Conservation (phyloP, 2,113 vertebrate genomes). For the Peromyscus polionotus region DNA sequence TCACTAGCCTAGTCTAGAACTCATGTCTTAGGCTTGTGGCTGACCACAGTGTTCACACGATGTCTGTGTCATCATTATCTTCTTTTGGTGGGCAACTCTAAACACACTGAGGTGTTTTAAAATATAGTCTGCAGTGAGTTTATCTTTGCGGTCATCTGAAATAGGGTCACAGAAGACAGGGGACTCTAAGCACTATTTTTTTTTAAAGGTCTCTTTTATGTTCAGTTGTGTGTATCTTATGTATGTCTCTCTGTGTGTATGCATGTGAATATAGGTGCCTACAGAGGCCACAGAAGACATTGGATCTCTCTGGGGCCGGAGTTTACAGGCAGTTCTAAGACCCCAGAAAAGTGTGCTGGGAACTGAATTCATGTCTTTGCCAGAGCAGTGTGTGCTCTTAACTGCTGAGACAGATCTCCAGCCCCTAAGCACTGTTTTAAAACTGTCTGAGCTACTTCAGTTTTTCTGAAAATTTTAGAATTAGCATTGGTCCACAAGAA, state of each 20-base stretch:
- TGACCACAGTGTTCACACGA: neutral
- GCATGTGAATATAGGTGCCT: neutral
- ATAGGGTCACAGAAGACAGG: neutral
- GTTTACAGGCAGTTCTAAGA: neutral
- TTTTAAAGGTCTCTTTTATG: neutral
- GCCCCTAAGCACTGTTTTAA: neutral
- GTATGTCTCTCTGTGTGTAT: neutral
- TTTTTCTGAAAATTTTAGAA: slow-evolving; percentile 19
- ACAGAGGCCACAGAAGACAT: neutral
- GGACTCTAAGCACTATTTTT: neutral
- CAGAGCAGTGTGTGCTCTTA: neutral
- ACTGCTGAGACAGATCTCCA: neutral
- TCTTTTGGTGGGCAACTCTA: neutral
- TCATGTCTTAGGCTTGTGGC: neutral
- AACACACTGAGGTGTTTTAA: neutral
- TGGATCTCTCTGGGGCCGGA: neutral
- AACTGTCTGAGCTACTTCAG: neutral
- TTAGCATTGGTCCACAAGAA: neutral
- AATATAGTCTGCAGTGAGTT: neutral
- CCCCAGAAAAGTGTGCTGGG: neutral
- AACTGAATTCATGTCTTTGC: neutral
- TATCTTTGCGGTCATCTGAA: neutral
- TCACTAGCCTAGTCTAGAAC: neutral
- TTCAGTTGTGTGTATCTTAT: neutral
- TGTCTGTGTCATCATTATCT: neutral